Percentiles rank a stretch among this genome's conserved stretches.
phyloP scores from a whole-genome alignment of 2,797 vertebrate species.

The Eupleurogrammus muticus region DNA sequence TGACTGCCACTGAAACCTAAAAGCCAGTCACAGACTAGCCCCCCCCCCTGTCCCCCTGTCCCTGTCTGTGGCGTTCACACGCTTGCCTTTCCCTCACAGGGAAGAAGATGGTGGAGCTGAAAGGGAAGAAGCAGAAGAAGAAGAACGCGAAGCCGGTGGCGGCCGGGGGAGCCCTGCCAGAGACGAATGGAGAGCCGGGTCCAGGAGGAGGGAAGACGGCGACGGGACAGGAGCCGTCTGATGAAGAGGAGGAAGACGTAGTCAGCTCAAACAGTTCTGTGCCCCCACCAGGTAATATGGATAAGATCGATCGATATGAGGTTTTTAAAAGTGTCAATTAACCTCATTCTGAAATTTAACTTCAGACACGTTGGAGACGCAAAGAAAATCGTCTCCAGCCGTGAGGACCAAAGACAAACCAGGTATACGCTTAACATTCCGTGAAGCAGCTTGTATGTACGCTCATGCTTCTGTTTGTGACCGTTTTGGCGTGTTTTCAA shows the following conservation, averaged over 20 bases:
- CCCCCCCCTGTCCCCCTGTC: too few species aligned
- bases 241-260: constrained; percentile 86
- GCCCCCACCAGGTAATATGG: constrained; percentile 78
- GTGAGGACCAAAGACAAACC: constrained; percentile 87
- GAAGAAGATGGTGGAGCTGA: constrained; percentile 89
- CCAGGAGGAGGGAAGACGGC: constrained; percentile 49
- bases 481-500: fast-evolving
- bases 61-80: neutral
- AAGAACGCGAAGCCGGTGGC: constrained; percentile 84
- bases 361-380: constrained; percentile 62
- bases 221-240: constrained; percentile 77
- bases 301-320: too few species aligned
- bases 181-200: constrained; percentile 72
- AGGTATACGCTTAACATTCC: constrained; percentile 71
- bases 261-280: constrained; percentile 39
- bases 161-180: too few species aligned
- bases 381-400: constrained; percentile 50
- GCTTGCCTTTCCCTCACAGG: constrained; percentile 76
- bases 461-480: neutral
- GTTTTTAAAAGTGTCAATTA: neutral
- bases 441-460: too few species aligned
- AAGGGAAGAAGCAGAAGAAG: constrained; percentile 92
- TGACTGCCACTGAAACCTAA: constrained; percentile 48
- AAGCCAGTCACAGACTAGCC: neutral
- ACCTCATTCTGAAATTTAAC: constrained; percentile 23